Percentiles rank a stretch among this genome's conserved stretches.
phyloP scores from a whole-genome alignment of 2,113 vertebrate genomes.

The Phalacrocorax pelagicus region DNA sequence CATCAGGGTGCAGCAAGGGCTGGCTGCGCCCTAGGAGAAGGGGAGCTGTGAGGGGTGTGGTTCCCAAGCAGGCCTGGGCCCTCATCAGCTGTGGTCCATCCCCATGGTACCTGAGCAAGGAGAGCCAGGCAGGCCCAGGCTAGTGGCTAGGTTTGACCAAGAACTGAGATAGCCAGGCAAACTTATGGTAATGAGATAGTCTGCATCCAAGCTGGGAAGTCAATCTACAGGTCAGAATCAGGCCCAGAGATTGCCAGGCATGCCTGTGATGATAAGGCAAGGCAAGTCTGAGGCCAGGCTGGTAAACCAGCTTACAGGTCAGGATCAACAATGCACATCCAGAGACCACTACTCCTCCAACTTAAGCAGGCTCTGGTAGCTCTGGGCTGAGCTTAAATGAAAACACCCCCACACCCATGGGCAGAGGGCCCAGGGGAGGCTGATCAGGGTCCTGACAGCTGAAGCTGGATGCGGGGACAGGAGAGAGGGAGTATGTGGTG shows the following conservation, averaged over 20 bases:
- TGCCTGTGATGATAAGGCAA: background rate
- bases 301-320: background rate
- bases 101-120: background rate
- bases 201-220: background rate
- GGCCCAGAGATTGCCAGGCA: background rate
- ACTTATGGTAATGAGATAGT: background rate
- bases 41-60: background rate
- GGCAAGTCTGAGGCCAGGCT: background rate
- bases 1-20: background rate
- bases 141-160: background rate
- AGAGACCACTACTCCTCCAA: background rate
- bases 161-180: background rate
- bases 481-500: background rate
- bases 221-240: background rate
- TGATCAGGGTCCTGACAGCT: background rate
- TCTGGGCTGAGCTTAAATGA: background rate
- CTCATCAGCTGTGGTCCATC: background rate
- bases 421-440: background rate
- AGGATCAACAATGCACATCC: background rate
- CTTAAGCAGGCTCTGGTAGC: fast-evolving
- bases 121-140: background rate
- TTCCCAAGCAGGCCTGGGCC: background rate
- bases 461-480: background rate
- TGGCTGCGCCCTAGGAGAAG: background rate
- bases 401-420: background rate